Evolutionary conservation across 2,113 vertebrate genomes (phyloP).

Genomic region (Parotia lawesii): DNA sequence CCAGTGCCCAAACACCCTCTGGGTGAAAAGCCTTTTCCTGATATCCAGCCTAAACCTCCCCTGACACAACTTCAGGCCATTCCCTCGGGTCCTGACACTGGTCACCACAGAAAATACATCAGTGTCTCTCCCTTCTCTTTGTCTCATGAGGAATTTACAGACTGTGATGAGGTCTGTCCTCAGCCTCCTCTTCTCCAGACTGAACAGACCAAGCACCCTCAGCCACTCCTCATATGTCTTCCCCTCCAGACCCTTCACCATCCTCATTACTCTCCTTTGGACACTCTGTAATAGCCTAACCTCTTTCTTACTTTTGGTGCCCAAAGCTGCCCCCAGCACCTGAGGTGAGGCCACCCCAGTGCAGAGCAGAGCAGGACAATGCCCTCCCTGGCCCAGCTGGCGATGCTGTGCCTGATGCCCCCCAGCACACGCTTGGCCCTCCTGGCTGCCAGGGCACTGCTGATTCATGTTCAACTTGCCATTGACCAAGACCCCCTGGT

Average conservation of each 20-base stretch:
- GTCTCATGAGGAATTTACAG: neutral
- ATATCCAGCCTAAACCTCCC: neutral
- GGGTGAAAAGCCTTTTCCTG: neutral
- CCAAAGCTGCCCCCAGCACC: neutral
- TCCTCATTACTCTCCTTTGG: neutral
- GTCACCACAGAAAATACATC: neutral
- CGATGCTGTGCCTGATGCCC: rapidly evolving
- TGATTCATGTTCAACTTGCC: rapidly evolving
- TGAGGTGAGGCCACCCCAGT: rapidly evolving
- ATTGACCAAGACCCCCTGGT: rapidly evolving
- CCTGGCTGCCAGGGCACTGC: no score
- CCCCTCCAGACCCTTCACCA: neutral
- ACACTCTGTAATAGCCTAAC: neutral
- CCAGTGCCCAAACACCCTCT: neutral
- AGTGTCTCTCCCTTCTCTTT: neutral
- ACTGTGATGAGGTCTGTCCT: neutral
- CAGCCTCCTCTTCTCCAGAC: neutral
- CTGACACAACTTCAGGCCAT: neutral
- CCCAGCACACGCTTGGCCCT: rapidly evolving
- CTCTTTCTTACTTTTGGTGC: neutral
- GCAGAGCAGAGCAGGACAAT: neutral
- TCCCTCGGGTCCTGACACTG: neutral
- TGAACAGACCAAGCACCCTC: neutral
- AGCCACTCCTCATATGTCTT: rapidly evolving
- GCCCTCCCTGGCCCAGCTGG: no score